Conservation (phyloP, 92 coral and sea anemone genomes). For the Plumapathes pennacea region DNA sequence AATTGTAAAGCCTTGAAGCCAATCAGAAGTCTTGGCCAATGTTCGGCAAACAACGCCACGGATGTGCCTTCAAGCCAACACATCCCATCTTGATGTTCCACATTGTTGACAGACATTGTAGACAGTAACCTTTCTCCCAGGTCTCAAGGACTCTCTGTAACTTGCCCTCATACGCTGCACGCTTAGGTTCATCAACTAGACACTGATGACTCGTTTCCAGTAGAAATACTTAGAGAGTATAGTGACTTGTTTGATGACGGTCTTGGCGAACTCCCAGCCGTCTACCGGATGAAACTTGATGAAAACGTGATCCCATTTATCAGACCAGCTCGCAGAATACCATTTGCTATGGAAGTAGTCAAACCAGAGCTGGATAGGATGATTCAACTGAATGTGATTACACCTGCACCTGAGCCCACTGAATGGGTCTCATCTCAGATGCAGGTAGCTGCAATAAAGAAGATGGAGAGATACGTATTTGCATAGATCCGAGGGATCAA, state of each 20-base stretch:
- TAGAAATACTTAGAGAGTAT: conserved; percentile 9
- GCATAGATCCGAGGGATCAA: conserved; percentile 35
- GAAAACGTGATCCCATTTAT: conserved; percentile 23
- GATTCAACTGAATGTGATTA: conserved; percentile 22
- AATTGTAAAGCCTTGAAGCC: conserved; percentile 14
- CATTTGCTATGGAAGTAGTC: conserved; percentile 31
- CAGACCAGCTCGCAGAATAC: conserved; percentile 23
- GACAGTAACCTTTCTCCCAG: conserved; percentile 28
- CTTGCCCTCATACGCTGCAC: conserved; percentile 22
- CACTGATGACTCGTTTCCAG: conserved; percentile 3
- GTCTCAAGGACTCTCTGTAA: conserved; percentile 21
- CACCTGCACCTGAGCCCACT: conserved; percentile 43
- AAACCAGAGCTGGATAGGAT: conserved; percentile 28
- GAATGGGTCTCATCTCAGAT: conserved; percentile 52
- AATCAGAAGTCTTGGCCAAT: conserved; percentile 26
- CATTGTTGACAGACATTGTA: conserved; percentile 36
- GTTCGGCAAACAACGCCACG: conserved; percentile 25
- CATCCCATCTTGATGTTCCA: conserved; percentile 25
- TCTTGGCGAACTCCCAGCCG: conserved; percentile 35
- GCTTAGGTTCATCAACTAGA: conserved; percentile 27
- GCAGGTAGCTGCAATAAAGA: conserved; percentile 36
- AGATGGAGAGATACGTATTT: conserved; percentile 23
- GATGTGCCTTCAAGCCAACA: conserved; percentile 11
- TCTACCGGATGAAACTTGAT: conserved; percentile 31
- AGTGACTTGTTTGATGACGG: conserved; percentile 32